Conservation (phyloP, 1,140 invertebrate species). For the Galendromus occidentalis region DNA sequence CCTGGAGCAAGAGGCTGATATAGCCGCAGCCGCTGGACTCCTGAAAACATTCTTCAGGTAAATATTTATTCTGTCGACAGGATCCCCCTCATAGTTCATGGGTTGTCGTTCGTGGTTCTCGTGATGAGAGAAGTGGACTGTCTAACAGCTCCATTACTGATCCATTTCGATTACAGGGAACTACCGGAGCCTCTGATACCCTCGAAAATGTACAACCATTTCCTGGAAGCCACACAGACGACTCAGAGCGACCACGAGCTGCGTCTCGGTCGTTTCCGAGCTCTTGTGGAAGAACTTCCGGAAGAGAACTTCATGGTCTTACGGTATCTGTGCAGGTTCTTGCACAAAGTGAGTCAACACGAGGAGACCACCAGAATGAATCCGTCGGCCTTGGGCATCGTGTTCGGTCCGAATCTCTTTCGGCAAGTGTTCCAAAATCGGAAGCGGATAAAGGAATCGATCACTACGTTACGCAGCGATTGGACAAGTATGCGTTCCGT, state of each 20-base stretch:
- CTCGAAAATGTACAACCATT: slow-evolving; percentile 23
- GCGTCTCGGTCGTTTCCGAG: slow-evolving; percentile 13
- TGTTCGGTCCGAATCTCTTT: slow-evolving; percentile 30
- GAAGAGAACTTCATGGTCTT: slow-evolving; percentile 24
- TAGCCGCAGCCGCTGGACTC: slow-evolving; percentile 26
- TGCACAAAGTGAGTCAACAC: slow-evolving; percentile 24
- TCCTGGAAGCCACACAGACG: slow-evolving; percentile 16
- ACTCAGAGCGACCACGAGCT: slow-evolving; percentile 8
- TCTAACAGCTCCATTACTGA: too few relatives aligned
- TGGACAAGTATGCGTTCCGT: too few relatives aligned
- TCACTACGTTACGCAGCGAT: too few relatives aligned
- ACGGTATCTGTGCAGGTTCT: slow-evolving; percentile 25
- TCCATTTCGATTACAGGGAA: slow-evolving; percentile 18
- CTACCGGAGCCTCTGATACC: slow-evolving; percentile 26
- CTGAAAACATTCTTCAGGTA: slow-evolving; percentile 25
- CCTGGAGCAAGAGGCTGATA: slow-evolving; percentile 25
- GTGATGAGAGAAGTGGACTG: too few relatives aligned
- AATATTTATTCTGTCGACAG: neutral
- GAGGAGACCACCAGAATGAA: slow-evolving; percentile 28
- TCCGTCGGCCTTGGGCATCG: slow-evolving; percentile 27
- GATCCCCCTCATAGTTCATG: neutral
- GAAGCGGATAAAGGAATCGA: too few relatives aligned
- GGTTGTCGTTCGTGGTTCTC: too few relatives aligned
- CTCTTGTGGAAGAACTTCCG: slow-evolving; percentile 21
- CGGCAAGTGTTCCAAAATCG: slow-evolving; percentile 20